These are phyloP conservation scores for Drosophila helvetica DNA, from an alignment of 2,888 invertebrate genomes.

Conservation along the genomic window DNA sequence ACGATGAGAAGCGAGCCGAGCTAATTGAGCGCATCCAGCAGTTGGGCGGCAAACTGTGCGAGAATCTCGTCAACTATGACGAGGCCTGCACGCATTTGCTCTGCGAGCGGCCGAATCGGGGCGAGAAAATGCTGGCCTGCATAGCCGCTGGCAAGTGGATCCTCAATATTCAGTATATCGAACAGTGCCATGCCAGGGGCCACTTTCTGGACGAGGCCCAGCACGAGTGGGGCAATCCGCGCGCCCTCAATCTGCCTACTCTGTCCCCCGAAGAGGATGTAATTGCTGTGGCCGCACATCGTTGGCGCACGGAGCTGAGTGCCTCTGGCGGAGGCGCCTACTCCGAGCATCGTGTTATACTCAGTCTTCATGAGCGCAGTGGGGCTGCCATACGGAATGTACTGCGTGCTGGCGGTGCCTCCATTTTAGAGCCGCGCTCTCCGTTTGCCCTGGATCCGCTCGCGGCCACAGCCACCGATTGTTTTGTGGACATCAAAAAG, in stretches of 20 bases:
- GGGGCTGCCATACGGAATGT: constrained; percentile 87
- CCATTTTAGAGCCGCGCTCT: constrained; percentile 85
- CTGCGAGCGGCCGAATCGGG: constrained; percentile 89
- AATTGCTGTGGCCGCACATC: constrained; percentile 87
- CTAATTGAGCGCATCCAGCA: constrained; percentile 71
- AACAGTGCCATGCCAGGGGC: constrained; percentile 85
- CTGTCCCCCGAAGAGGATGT: constrained; percentile 84
- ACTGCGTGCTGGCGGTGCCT: constrained; percentile 91
- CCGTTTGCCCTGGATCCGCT: constrained; percentile 69
- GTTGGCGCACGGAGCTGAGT: constrained; percentile 87
- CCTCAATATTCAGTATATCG: constrained; percentile 91
- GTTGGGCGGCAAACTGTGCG: constrained; percentile 79
- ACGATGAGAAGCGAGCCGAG: constrained; percentile 68
- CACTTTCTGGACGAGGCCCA: constrained; percentile 87
- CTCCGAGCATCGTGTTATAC: constrained; percentile 85
- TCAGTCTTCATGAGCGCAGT: constrained; percentile 86
- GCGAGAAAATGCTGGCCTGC: constrained; percentile 94
- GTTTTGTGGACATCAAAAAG: constrained; percentile 81
- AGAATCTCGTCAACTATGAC: constrained; percentile 85
- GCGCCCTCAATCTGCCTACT: constrained; percentile 85
- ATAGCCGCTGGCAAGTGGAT: constrained; percentile 96
- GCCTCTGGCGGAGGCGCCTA: constrained; percentile 84
- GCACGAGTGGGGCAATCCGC: constrained; percentile 93
- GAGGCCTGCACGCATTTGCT: constrained; percentile 90
- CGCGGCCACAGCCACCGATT: constrained; percentile 77